Evolutionary conservation across 2,797 vertebrate species (phyloP).

Genomic region (Kryptopterus vitreolus): DNA sequence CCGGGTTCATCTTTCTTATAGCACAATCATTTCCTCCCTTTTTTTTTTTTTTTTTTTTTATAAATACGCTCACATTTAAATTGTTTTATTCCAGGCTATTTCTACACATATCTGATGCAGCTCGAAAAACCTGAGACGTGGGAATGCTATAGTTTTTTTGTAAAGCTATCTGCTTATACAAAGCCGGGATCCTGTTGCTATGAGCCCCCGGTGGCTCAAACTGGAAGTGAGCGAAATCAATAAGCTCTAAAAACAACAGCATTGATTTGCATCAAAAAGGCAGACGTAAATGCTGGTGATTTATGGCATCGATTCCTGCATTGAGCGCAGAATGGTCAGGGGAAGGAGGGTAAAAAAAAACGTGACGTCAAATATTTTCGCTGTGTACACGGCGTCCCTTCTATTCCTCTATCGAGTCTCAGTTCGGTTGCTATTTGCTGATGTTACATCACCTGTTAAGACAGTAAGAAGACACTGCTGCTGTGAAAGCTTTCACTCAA

Average conservation of each 20-base stretch:
- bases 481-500: slow-evolving; percentile 12
- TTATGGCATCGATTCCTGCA: slow-evolving; percentile 4
- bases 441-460: slow-evolving; percentile 64
- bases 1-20: no score
- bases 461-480: slow-evolving; percentile 68
- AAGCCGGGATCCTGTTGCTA: neutral
- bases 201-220: neutral
- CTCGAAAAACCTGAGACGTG: neutral
- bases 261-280: slow-evolving; percentile 17
- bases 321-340: neutral
- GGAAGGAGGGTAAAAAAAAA: neutral
- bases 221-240: slow-evolving; percentile 27
- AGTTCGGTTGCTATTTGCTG: slow-evolving; percentile 63
- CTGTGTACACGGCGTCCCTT: no score
- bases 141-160: slow-evolving; percentile 18
- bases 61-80: neutral
- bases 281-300: slow-evolving; percentile 21
- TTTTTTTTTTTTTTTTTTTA: no score
- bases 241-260: slow-evolving; percentile 24
- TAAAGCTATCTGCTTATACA: slow-evolving; percentile 12
- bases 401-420: no score
- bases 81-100: neutral
- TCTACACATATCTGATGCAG: neutral
- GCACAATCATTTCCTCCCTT: neutral
- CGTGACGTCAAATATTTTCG: neutral